Conservation (phyloP, 2,888 invertebrate species). For the Nomada hirtipes region DNA sequence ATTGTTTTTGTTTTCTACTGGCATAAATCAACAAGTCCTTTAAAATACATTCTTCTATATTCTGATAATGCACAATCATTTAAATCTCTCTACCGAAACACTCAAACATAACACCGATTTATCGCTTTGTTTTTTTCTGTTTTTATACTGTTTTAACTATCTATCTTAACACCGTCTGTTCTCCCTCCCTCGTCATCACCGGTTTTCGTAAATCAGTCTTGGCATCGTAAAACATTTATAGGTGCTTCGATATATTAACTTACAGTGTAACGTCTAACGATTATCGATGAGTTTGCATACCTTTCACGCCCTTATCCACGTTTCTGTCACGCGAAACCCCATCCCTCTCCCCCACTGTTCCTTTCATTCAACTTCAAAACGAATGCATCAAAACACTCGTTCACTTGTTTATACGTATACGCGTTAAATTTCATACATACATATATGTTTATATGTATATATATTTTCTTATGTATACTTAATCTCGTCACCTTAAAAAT, state of each 20-base stretch:
- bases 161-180: conserved; percentile 2
- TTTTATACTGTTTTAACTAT: conserved; percentile 31
- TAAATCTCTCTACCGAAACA: conserved; percentile 83
- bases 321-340: conserved; percentile 20
- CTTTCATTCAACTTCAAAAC: conserved; percentile 4
- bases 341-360: not conserved
- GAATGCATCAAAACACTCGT: not conserved
- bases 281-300: conserved; percentile 41
- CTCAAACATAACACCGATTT: conserved; percentile 83
- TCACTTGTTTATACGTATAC: conserved; percentile 72
- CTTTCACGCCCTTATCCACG: not conserved
- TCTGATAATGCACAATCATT: conserved; percentile 80
- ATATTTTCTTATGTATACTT: conserved; percentile 58
- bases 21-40: conserved; percentile 82
- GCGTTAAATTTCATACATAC: conserved; percentile 66
- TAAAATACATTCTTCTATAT: conserved; percentile 82
- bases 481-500: conserved; percentile 81
- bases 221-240: conserved; percentile 75
- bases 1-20: conserved; percentile 71
- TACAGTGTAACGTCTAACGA: conserved; percentile 64
- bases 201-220: conserved; percentile 76
- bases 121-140: conserved; percentile 55
- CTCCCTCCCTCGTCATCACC: not conserved
- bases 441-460: conserved; percentile 32
- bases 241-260: conserved; percentile 64